Evolutionary conservation across 2,797 vertebrate species (phyloP).

Genomic region (Perodicticus potto): DNA sequence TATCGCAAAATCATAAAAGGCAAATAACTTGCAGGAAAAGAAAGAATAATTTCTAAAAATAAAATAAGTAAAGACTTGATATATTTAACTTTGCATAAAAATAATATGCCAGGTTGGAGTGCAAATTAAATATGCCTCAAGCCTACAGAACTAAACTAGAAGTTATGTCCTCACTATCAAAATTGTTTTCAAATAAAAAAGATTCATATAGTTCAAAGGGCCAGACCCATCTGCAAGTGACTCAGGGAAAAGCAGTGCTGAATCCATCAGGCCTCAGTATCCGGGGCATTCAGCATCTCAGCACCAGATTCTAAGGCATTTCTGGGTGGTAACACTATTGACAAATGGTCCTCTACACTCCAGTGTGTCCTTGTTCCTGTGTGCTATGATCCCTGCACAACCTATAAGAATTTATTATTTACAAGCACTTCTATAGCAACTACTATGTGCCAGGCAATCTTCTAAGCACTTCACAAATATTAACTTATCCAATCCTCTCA

Average conservation of each 20-base stretch:
- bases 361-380: neutral
- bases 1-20: neutral
- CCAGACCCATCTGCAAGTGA: neutral
- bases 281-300: too few relatives aligned
- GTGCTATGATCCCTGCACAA: neutral
- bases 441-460: neutral
- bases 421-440: neutral
- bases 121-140: neutral
- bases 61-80: neutral
- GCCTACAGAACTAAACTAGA: neutral
- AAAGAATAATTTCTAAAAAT: slow-evolving; percentile 27
- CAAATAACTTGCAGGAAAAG: neutral
- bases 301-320: neutral
- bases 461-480: neutral
- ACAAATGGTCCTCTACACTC: neutral
- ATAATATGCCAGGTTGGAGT: neutral
- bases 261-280: neutral
- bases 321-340: neutral
- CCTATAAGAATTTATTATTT: neutral
- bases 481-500: neutral
- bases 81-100: neutral
- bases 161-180: neutral
- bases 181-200: neutral
- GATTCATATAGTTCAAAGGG: neutral
- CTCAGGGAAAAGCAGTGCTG: neutral